These are phyloP conservation scores for Erannis defoliaria DNA, from an alignment of 2,888 invertebrate genomes.

Conservation along the genomic window DNA sequence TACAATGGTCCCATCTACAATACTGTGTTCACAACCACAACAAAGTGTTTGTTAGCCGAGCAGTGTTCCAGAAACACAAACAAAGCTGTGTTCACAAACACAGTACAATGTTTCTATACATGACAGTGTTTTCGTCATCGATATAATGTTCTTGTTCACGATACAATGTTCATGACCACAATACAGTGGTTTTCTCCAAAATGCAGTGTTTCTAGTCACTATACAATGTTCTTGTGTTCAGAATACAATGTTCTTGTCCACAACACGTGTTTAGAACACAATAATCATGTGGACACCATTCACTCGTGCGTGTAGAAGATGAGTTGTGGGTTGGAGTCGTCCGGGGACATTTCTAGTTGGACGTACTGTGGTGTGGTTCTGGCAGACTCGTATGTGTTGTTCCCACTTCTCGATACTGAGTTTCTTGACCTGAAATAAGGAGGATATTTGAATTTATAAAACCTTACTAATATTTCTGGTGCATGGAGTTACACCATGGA, in stretches of 20 bases:
- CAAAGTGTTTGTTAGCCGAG: neutral
- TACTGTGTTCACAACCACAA: neutral
- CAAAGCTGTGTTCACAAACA: neutral
- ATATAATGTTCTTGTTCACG: neutral
- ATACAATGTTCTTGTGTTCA: neutral
- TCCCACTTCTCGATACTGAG: conserved; percentile 76
- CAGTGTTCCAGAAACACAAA: too few species aligned
- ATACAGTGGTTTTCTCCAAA: neutral
- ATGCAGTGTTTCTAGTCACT: neutral
- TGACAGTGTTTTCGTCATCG: neutral
- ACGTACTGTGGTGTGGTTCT: conserved; percentile 80
- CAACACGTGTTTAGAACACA: neutral
- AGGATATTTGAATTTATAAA: too few species aligned
- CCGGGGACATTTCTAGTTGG: conserved; percentile 79
- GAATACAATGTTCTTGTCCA: neutral
- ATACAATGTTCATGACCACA: neutral
- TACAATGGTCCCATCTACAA: neutral
- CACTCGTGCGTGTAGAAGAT: conserved; percentile 94
- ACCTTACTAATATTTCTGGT: too few species aligned
- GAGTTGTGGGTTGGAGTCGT: conserved; percentile 91
- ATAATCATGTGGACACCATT: conserved; percentile 33
- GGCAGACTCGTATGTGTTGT: conserved; percentile 78
- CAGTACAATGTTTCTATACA: neutral
- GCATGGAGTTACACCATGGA: too few species aligned
- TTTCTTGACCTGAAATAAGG: conserved; percentile 83